A percentile compares a stretch with the other conserved stretches of the same genome.
phyloP scores from a whole-genome alignment of 2,888 invertebrate genomes.

The Pantelozetes paolii region DNA sequence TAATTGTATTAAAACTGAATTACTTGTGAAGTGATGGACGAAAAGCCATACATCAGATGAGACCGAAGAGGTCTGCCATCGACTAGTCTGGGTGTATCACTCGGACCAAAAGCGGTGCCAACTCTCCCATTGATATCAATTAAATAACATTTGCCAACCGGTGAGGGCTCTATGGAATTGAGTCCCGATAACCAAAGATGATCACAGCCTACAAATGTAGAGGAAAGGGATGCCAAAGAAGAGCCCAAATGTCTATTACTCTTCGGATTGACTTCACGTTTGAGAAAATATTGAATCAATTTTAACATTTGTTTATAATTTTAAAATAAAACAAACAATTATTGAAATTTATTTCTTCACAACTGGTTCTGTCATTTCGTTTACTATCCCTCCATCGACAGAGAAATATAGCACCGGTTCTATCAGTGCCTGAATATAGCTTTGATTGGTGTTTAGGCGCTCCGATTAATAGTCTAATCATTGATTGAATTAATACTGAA shows the following conservation, averaged over 20 bases:
- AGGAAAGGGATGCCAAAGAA: background rate
- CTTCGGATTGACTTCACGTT: background rate
- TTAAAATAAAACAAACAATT: background rate
- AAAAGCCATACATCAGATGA: background rate
- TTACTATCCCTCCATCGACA: background rate
- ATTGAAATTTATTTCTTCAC: background rate
- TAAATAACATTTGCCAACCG: background rate
- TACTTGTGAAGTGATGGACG: background rate
- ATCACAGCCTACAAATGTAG: background rate
- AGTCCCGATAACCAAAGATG: background rate
- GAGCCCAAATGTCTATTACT: constrained; percentile 2
- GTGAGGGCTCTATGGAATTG: background rate
- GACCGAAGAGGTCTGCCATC: background rate
- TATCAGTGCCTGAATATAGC: background rate
- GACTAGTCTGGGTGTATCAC: too few relatives aligned
- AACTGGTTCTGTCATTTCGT: background rate
- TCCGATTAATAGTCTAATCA: background rate
- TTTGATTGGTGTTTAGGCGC: background rate
- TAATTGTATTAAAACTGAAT: too few relatives aligned
- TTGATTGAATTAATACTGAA: background rate
- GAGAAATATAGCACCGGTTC: constrained; percentile 1
- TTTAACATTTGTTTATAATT: background rate
- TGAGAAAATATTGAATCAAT: background rate
- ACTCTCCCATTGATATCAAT: background rate
- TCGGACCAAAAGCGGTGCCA: too few relatives aligned